Conservation (phyloP, 2,113 vertebrate species). For the Fregetta grallaria region DNA sequence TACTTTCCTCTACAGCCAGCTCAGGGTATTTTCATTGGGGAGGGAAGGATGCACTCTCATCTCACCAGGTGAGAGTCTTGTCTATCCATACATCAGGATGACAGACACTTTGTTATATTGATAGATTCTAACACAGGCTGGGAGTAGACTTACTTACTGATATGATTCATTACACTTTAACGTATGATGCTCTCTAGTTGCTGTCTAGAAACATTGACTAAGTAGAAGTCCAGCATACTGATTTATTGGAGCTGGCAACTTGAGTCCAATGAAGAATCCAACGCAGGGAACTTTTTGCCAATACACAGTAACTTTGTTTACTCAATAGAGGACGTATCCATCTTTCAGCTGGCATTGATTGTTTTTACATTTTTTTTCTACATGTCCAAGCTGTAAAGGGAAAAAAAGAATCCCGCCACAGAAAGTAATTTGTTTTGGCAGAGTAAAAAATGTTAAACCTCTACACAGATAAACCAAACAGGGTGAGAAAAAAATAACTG, state of each 20-base stretch:
- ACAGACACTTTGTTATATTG: slow-evolving; percentile 19
- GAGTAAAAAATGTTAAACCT: background rate
- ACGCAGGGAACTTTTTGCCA: slow-evolving; percentile 47
- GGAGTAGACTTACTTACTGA: slow-evolving; percentile 29
- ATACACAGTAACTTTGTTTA: slow-evolving; percentile 57
- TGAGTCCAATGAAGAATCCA: slow-evolving; percentile 18
- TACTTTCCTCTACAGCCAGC: background rate
- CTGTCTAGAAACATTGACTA: slow-evolving; percentile 27
- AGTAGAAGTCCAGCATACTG: slow-evolving; percentile 3
- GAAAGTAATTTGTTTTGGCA: slow-evolving; percentile 19
- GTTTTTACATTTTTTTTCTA: background rate
- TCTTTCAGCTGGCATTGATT: slow-evolving; percentile 46
- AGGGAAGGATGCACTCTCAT: background rate
- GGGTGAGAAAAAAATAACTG: background rate
- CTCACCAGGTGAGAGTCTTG: background rate
- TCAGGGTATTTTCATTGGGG: background rate
- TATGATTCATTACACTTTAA: slow-evolving; percentile 48
- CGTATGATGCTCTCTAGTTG: background rate
- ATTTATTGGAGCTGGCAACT: slow-evolving; percentile 52
- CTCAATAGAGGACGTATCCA: background rate
- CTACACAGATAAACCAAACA: background rate
- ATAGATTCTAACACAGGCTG: background rate
- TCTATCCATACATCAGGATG: background rate
- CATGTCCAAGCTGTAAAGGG: background rate
- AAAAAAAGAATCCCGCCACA: background rate